Evolutionary conservation across 1,140 invertebrate genomes (phyloP), one percentile per base, ranked within the genome.

Genomic region (Berghia stephanieae): DNA sequence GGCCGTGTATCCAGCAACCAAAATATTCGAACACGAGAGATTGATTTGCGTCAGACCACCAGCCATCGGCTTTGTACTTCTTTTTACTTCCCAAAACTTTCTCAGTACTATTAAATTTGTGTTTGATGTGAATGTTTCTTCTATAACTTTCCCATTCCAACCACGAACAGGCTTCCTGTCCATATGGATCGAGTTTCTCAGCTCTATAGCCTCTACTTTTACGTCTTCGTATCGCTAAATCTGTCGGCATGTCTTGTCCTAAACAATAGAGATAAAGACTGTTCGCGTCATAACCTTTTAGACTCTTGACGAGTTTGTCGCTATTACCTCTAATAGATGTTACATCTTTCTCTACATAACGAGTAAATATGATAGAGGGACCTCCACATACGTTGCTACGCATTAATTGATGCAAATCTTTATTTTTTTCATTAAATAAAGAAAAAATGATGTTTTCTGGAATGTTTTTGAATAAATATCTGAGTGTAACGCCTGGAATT

Each of bases 271-370:
- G 49, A 36, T 82, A 82, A 0, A 83, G 40, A 24, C 78, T 70
- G 44, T 81, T 83, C 40, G 76, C 78, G 60, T 83, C 82, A 31
- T 42, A 81, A 2, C 82, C 82, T 13, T 69, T 36, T 13, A 81
- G 68, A 16, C 57, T 78, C 44, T 78, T 0, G 38, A 42, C 60
- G 16, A 21, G 38, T n/a, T 72, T 36, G 18, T 60, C 43, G n/a
- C n/a, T n/a, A n/a, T n/a, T n/a, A 13, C 31, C 31, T 52, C 80
- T 46, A n/a, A 83, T 79, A 1, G 10, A 21, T 18, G 82, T 80
- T 16, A 68, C 34, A 18, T 57, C 75, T 38, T 43, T 60, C 31
- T 83, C 80, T 31, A 80, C 79, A 63, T 78, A 79, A 8, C 82
- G 74, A 66, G 52, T 44, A 46, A 81, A 83, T n/a, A 83, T 71